Conservation (phyloP, 1,140 invertebrate genomes). For the Caenorhabditis elegans region WBcel235 BX284603.4:8372001-8372500, state of each 20-base stretch:
- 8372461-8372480: conserved; percentile 62
- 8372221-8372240: too few species aligned
- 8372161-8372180: too few species aligned
- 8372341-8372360: not conserved
- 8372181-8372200: too few species aligned
- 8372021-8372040: not conserved
- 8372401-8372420: not conserved
- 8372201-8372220: too few species aligned
- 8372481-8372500: conserved; percentile 42
- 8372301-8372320: not conserved
- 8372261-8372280: not conserved
- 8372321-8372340: not conserved
- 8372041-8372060: not conserved
- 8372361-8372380: not conserved
- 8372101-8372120: too few species aligned
- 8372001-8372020: not conserved
- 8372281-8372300: not conserved
- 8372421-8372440: not conserved
- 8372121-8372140: too few species aligned
- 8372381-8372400: not conserved
- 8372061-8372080: not conserved
- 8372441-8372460: conserved; percentile 58
- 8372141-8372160: too few species aligned
- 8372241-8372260: not conserved
- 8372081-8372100: too few species aligned